phyloP scores from a whole-genome alignment of 2,113 vertebrate genomes.

The Plecturocebus donacophilus region DNA sequence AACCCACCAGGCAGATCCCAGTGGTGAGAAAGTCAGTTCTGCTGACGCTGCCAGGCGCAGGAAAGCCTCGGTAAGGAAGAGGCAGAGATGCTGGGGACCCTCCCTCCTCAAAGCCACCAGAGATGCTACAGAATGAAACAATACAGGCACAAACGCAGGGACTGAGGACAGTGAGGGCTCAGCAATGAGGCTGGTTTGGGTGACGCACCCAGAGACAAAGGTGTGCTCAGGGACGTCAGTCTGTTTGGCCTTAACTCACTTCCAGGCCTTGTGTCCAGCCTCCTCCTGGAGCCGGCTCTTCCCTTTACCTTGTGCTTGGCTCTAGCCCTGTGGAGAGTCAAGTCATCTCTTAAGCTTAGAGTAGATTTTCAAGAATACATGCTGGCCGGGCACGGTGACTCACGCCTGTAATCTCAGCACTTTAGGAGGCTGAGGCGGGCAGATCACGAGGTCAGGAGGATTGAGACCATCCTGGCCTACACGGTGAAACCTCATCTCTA shows the following conservation, averaged over 20 bases:
- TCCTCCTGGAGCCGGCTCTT: fast-evolving
- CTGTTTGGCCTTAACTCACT: background rate
- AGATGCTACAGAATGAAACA: background rate
- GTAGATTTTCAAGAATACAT: background rate
- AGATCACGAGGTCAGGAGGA: no score
- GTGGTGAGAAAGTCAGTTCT: background rate
- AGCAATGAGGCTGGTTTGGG: background rate
- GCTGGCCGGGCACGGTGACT: no score
- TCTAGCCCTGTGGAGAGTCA: background rate
- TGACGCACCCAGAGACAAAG: background rate
- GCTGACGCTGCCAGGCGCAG: background rate
- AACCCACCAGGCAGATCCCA: background rate
- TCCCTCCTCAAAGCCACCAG: background rate
- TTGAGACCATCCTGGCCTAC: no score
- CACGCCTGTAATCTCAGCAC: no score
- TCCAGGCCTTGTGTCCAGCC: background rate
- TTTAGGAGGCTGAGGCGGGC: no score
- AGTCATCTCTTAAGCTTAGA: background rate
- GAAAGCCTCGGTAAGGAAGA: background rate
- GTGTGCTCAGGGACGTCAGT: fast-evolving
- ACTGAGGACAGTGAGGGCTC: background rate
- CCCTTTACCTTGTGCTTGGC: fast-evolving
- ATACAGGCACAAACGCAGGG: background rate
- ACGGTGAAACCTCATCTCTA: no score
- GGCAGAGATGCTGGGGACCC: background rate